phyloP scores from a whole-genome alignment of 2,797 vertebrate species.

The Diplodus sargus region DNA sequence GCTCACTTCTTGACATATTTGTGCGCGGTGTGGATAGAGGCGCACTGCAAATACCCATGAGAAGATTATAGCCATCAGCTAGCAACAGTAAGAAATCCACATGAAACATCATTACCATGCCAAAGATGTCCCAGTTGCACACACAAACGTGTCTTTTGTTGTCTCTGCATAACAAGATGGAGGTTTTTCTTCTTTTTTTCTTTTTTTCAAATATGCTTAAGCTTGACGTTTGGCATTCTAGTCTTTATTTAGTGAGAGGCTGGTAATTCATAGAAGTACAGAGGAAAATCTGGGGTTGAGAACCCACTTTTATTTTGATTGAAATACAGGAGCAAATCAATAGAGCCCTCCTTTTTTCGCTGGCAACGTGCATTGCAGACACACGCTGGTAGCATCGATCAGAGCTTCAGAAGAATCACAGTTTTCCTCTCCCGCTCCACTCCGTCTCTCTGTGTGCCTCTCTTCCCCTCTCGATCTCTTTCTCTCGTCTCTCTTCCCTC shows the following conservation, averaged over 20 bases:
- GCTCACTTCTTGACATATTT: constrained; percentile 52
- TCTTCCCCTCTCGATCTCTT: constrained; percentile 34
- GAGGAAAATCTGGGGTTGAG: constrained; percentile 50
- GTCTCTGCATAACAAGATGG: constrained; percentile 38
- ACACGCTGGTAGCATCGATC: constrained; percentile 81
- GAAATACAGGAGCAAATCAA: constrained; percentile 78
- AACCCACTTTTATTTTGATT: constrained; percentile 59
- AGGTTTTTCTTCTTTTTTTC: constrained; percentile 4
- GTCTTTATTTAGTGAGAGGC: constrained; percentile 42
- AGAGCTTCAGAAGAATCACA: constrained; percentile 79
- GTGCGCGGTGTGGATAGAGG: constrained; percentile 26
- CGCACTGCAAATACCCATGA: constrained; percentile 52
- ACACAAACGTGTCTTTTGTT: constrained; percentile 45
- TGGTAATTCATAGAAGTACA: constrained; percentile 54
- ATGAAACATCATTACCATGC: constrained; percentile 53
- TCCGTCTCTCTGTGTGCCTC: constrained; percentile 50
- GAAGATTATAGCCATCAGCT: constrained; percentile 58
- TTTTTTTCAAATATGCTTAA: constrained; percentile 39
- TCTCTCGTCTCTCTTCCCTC: constrained; percentile 61
- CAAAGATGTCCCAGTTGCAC: constrained; percentile 47
- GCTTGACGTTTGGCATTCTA: constrained; percentile 40
- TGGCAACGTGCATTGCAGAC: constrained; percentile 71
- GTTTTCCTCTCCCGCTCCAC: constrained; percentile 67
- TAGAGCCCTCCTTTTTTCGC: constrained; percentile 65
- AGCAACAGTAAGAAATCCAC: constrained; percentile 50